Conservation (phyloP, 2,797 vertebrate species). For the Micromesistius poutassou region DNA sequence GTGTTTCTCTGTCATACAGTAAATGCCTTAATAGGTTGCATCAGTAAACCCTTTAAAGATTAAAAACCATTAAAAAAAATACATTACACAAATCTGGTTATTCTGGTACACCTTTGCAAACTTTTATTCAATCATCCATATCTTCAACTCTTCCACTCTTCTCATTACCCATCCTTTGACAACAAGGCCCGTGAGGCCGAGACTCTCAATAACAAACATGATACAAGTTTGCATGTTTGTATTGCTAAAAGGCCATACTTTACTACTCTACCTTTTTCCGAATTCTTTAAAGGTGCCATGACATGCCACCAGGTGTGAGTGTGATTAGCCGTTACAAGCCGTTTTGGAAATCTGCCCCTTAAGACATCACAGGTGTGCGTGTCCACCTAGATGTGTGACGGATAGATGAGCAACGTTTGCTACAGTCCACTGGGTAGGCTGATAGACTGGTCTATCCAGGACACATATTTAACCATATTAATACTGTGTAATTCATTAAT, state of each 20-base stretch:
- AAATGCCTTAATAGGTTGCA: not conserved
- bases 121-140: not conserved
- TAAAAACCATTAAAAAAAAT: not conserved
- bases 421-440: too few relatives aligned
- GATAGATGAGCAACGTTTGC: too few relatives aligned
- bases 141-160: not conserved
- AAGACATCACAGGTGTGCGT: not conserved
- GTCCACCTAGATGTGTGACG: too few relatives aligned
- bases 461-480: not conserved
- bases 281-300: not conserved
- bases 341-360: too few relatives aligned
- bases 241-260: not conserved
- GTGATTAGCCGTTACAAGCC: too few relatives aligned
- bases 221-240: not conserved
- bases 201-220: not conserved
- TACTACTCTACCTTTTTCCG: not conserved
- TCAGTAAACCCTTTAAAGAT: not conserved
- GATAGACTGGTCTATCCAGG: too few relatives aligned
- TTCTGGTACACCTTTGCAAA: not conserved
- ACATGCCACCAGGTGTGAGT: too few relatives aligned
- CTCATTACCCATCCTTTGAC: not conserved
- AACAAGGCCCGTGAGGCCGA: not conserved
- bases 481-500: not conserved
- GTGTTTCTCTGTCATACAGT: not conserved
- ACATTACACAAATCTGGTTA: not conserved